Evolutionary conservation across 2,888 invertebrate genomes (phyloP).

Genomic region (Nomada ferruginata): DNA sequence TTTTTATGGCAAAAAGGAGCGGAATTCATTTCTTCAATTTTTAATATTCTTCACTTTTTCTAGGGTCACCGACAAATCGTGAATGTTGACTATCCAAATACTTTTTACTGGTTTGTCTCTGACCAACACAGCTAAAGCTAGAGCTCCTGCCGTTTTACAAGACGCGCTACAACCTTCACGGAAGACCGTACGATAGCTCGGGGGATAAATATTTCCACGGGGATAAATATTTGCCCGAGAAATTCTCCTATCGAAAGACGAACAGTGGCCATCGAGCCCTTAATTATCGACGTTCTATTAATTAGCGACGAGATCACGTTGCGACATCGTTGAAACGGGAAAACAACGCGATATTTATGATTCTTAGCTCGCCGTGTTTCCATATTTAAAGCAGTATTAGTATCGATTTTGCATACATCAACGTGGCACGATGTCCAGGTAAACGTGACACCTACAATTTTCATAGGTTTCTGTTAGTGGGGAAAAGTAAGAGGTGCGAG

Average conservation of each 20-base stretch:
- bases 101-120: too few species aligned
- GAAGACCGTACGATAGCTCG: too few species aligned
- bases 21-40: too few species aligned
- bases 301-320: constrained; percentile 46
- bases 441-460: constrained; percentile 33
- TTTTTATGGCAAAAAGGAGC: too few species aligned
- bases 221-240: constrained; percentile 30
- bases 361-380: constrained; percentile 35
- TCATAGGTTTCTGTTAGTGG: constrained; percentile 19
- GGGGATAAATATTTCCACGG: constrained; percentile 31
- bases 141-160: too few species aligned
- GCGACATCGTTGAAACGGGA: constrained; percentile 28
- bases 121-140: too few species aligned
- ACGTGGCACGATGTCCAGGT: not conserved
- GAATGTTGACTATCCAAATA: too few species aligned
- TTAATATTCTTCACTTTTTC: too few species aligned
- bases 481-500: not conserved
- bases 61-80: too few species aligned
- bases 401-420: constrained; percentile 49
- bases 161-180: too few species aligned
- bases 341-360: constrained; percentile 42
- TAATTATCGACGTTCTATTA: constrained; percentile 54
- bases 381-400: constrained; percentile 36
- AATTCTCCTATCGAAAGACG: constrained; percentile 18
- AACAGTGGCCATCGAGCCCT: constrained; percentile 15